phyloP scores from a whole-genome alignment of 2,888 invertebrate genomes.

The Tridacna crocea region DNA sequence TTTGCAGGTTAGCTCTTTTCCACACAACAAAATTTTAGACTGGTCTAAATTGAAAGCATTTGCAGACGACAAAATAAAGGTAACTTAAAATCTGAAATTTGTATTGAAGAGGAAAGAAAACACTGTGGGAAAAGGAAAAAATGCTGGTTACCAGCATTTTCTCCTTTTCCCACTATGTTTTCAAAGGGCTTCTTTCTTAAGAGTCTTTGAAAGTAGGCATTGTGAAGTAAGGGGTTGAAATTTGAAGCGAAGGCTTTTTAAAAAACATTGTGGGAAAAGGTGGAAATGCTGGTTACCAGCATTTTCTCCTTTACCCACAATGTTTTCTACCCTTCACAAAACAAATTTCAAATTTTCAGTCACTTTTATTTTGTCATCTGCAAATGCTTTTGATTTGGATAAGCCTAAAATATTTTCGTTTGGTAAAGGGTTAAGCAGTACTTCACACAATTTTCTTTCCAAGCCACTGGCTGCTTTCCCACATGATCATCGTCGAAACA shows the following conservation, averaged over 20 bases:
- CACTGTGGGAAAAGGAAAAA: neutral
- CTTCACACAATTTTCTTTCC: too few species aligned
- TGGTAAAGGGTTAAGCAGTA: too few species aligned
- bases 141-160: neutral
- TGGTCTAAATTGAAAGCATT: neutral
- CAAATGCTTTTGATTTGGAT: too few species aligned
- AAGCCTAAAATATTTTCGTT: too few species aligned
- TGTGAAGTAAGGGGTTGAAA: neutral
- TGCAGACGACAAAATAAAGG: neutral
- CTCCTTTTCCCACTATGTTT: conserved; percentile 1
- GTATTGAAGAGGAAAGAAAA: neutral
- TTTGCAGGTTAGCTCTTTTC: too few species aligned
- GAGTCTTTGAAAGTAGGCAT: neutral
- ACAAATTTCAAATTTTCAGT: too few species aligned
- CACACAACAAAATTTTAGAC: neutral
- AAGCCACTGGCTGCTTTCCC: too few species aligned
- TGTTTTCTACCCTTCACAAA: neutral
- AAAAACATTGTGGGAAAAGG: conserved; percentile 5
- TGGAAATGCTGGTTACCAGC: neutral
- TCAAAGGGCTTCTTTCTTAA: neutral
- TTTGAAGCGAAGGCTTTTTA: too few species aligned
- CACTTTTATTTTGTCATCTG: too few species aligned
- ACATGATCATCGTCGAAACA: too few species aligned
- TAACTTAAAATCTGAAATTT: neutral
- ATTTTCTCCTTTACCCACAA: neutral